These are phyloP conservation scores for Cecidostiba fungosa DNA, from an alignment of 2,888 invertebrate species.

Conservation along the genomic window DNA sequence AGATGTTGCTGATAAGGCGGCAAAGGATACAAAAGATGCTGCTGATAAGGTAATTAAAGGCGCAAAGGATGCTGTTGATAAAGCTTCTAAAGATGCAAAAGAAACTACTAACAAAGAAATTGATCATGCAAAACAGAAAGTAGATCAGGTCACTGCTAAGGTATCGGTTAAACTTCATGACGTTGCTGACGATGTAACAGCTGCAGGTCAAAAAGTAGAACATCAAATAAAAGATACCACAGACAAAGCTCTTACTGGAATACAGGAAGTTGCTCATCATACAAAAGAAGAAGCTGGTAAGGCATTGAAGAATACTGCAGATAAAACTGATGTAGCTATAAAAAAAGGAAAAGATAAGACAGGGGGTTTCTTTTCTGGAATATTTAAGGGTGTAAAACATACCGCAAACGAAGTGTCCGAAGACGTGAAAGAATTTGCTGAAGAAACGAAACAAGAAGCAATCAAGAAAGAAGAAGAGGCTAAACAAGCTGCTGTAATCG, in stretches of 20 bases:
- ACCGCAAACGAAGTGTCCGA: slow-evolving; percentile 60
- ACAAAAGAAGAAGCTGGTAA: slow-evolving; percentile 20
- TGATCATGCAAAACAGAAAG: slow-evolving; percentile 1
- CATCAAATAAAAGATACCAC: slow-evolving; percentile 63
- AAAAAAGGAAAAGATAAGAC: slow-evolving; percentile 61
- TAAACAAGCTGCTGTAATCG: slow-evolving; percentile 49
- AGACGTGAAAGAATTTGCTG: slow-evolving; percentile 67
- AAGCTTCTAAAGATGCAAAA: no score
- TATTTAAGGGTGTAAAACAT: slow-evolving; percentile 65
- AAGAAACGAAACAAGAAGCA: slow-evolving; percentile 47
- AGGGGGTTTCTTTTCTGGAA: slow-evolving; percentile 68
- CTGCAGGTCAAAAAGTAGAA: slow-evolving; percentile 5
- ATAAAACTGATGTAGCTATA: slow-evolving; percentile 77
- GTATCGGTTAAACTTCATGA: not conserved
- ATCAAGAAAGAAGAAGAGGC: not conserved
- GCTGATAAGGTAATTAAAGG: no score
- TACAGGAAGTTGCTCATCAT: slow-evolving; percentile 10
- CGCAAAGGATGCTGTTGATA: no score
- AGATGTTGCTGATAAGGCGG: no score
- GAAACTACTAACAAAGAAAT: no score
- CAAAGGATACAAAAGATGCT: no score
- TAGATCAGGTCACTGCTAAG: not conserved
- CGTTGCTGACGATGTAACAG: slow-evolving; percentile 61
- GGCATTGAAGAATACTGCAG: slow-evolving; percentile 35
- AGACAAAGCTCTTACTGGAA: slow-evolving; percentile 63